Evolutionary conservation across 2,888 invertebrate species (phyloP).

Genomic region (Diadromus collaris): DNA sequence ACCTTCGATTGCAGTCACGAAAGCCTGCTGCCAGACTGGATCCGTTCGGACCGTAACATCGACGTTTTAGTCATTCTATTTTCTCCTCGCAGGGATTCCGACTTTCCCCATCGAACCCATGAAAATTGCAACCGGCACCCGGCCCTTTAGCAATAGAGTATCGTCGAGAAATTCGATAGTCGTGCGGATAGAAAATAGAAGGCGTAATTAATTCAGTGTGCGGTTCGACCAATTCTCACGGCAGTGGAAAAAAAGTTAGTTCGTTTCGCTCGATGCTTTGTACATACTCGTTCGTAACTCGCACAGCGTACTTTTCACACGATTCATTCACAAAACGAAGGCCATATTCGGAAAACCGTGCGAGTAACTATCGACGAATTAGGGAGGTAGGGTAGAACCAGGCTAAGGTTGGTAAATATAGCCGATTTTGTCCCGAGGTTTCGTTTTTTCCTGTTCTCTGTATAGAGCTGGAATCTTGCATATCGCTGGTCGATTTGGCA

Average conservation of each 20-base stretch:
- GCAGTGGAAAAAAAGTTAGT: conserved; percentile 14
- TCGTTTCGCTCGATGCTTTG: neutral
- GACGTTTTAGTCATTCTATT: neutral
- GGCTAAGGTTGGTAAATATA: too few relatives aligned
- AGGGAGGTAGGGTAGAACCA: neutral
- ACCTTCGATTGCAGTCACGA: conserved; percentile 43
- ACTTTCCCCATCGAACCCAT: conserved; percentile 19
- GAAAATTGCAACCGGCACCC: conserved; percentile 3
- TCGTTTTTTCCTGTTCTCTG: neutral
- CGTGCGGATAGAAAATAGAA: conserved; percentile 65
- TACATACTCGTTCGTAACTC: neutral
- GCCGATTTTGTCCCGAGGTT: too few relatives aligned
- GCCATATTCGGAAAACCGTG: conserved; percentile 10
- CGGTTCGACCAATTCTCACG: conserved; percentile 13
- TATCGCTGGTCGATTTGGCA: conserved; percentile 52
- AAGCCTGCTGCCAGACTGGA: conserved; percentile 14
- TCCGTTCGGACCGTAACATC: conserved; percentile 1
- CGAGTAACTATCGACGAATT: conserved; percentile 25
- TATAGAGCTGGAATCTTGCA: conserved; percentile 11
- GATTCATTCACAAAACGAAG: neutral
- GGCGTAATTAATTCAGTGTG: conserved; percentile 70
- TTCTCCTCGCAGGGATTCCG: conserved; percentile 3
- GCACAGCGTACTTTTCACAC: neutral
- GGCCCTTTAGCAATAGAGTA: conserved; percentile 27
- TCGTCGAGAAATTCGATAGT: conserved; percentile 61